Base-by-base conservation (phyloP, 1,140 invertebrate species). In the Trichonephila clavata region DNA sequence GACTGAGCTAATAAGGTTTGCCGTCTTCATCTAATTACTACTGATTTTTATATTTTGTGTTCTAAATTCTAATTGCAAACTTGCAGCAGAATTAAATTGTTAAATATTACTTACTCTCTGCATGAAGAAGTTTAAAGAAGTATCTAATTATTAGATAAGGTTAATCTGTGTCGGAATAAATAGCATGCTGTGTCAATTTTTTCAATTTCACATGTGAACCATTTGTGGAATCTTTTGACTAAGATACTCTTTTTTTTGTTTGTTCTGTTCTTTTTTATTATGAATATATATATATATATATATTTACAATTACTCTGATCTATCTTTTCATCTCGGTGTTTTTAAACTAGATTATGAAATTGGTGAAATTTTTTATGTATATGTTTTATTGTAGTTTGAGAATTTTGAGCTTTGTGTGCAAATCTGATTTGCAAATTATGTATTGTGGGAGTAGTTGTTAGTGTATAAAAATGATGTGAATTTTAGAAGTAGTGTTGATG, bases 401-500 rank as follows among this genome's bases (percentile, higher is more conserved):
- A 50, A 50, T 24, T 50, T 92, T 92, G 91, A 84, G 90, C 90
- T 92, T 92, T 93, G 39, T 93, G 65, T 87, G 21, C 57, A 80
- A 87, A 77, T 43, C 32, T 65, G 59, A 90, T 89, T 89, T 89
- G 87, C 87, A 89, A 77, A 86, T 92, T 80, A 20, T 92, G 81
- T 83, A 92, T 84, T 81, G 14, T 71, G 43, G 57, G 59, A 77
- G 57, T 93, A 93, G 92, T 93, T 87, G 92, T 93, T 93, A 93
- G 92, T 24, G 20, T 77, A 80, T 71, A 61, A 39, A 59, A 39
- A 61, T 77, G 71, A 61, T 87, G 86, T 87, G 86, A 88, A 87
- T 87, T 93, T 87, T 93, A 93, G 92, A 86, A 60, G 43, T 93
- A 93, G 92, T 90, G 59, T 93, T 87, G 86, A 93, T 87, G 92